These are phyloP conservation scores for Buathra laborator DNA, from an alignment of 2,888 invertebrate species.

Conservation along the genomic window DNA sequence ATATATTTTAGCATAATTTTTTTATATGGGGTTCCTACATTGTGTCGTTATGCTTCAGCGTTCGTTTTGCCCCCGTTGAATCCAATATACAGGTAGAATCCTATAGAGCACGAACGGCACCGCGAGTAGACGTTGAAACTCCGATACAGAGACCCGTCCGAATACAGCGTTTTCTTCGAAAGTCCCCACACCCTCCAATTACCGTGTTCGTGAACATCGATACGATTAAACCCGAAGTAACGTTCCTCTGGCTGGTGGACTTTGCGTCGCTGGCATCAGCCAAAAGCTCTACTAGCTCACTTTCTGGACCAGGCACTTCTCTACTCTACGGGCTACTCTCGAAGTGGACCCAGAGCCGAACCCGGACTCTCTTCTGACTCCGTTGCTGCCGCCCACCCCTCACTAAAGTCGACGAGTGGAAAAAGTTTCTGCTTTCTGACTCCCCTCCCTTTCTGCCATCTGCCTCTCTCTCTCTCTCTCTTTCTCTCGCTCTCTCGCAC, in stretches of 20 bases:
- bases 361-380: not conserved
- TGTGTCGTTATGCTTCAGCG: not conserved
- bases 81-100: not conserved
- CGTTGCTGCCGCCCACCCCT: slow-evolving; percentile 36
- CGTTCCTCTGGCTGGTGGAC: slow-evolving; percentile 41
- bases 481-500: not conserved
- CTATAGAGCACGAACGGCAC: not conserved
- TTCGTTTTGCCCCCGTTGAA: not conserved
- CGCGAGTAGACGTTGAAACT: not conserved
- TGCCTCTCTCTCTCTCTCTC: not conserved
- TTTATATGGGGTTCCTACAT: not conserved
- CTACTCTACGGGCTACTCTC: slow-evolving; percentile 48
- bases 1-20: not conserved
- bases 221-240: slow-evolving; percentile 63
- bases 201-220: slow-evolving; percentile 66
- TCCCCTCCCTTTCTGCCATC: not conserved
- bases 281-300: slow-evolving; percentile 57
- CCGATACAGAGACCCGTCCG: slow-evolving; percentile 9
- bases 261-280: slow-evolving; percentile 47
- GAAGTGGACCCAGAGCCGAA: slow-evolving; percentile 53
- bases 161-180: slow-evolving; percentile 41
- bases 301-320: slow-evolving; percentile 48
- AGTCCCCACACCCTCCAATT: slow-evolving; percentile 65
- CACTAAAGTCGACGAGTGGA: slow-evolving; percentile 58
- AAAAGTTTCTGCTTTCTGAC: slow-evolving; percentile 63